Base-by-base conservation (phyloP, 2,797 vertebrate species). In the Dermochelys coriacea region DNA sequence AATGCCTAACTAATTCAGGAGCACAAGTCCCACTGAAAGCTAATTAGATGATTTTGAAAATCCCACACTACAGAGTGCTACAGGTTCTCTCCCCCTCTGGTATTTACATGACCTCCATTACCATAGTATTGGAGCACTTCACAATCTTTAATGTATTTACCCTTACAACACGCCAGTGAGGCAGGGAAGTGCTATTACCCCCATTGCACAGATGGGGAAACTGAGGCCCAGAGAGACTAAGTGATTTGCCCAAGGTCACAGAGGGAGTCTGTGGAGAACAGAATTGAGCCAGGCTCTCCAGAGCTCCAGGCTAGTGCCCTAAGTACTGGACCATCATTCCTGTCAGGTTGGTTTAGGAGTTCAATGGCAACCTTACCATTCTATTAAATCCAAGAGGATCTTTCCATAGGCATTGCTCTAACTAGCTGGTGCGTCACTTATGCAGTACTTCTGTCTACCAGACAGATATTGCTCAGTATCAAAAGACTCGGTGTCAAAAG, bases 151-250 rank as follows among this genome's bases (percentile, higher is more conserved):
- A 18, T 34, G 51, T 5, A 2, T 8, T 29, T 31, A n/a, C 8
- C 45, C 23, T 80, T 27, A 34, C 16, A 15, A 59, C 55, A 34
- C 5, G 4, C 7, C 75, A 14, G 41, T 5, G 81, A 8, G 29
- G 5, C 0, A 1, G 11, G 21, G 19, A 68, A 68, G 61, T 37
- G 18, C 64, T 37, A 21, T 68, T 64, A 49, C 45, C 27, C 71
- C 64, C 1, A 0, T 23, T 1, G 52, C 0, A 47, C 57, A 55
- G 71, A 7, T 0, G 15, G n/a, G 1, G 4, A 12, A n/a, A 82
- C 6, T n/a, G 1, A 3, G 34, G 55, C 6, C 50, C 61, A 27
- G 51, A 7, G 12, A 19, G 0, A 71, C 71, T 55, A 1, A 78
- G 61, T 80, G 25, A 64, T 55, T 78, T 74, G 31, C 0, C 61